Base-by-base conservation (phyloP, 2,888 invertebrate genomes). In the Drosophila aldrichi region DNA sequence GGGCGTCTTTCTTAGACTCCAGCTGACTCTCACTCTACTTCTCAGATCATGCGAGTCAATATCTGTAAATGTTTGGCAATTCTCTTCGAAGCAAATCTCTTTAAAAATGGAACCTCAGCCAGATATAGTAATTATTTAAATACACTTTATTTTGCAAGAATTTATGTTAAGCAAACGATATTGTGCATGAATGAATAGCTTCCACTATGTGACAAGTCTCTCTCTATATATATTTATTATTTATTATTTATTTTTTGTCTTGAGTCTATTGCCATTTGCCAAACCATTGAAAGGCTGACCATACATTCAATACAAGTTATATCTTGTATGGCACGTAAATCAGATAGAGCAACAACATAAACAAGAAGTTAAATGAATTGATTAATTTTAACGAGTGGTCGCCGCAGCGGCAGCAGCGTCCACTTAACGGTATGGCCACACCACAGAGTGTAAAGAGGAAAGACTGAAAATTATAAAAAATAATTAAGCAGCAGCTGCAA, bases 381-480 rank as follows among this genome's bases (percentile, higher is more conserved):
- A 83, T 87, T 67, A 69, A 76, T 63, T 74, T 81, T 78, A 87
- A 87, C 55, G 84, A 78, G 66, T 57, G 44, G 52, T 44, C 36
- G 43, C 48, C 22, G 32, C 52, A 40, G 25, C 43, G 57, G 58
- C 43, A 41, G 38, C 54, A 59, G 57, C 48, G 44, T 72, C 59
- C 73, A 75, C 75, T 86, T 74, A 74, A 64, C 57, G 41, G 61
- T 51, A 51, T 51, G 63, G 41, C 44, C 38, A 54, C 61, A 54
- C 29, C 52, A 49, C 38, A 59, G 44, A 32, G 51, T 44, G 48
- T 52, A 46, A 63, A 8, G 46, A 44, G 48, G 41, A 43, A 58
- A 59, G 62, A 43, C 48, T 56, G 59, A 74, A 79, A 72, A 70
- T 68, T 79, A 79, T 68, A 58, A 82, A 86, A 86, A 77, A 82